These are phyloP conservation scores for Helobdella robusta DNA, from an alignment of 2,888 invertebrate species.

Conservation along the genomic window DNA sequence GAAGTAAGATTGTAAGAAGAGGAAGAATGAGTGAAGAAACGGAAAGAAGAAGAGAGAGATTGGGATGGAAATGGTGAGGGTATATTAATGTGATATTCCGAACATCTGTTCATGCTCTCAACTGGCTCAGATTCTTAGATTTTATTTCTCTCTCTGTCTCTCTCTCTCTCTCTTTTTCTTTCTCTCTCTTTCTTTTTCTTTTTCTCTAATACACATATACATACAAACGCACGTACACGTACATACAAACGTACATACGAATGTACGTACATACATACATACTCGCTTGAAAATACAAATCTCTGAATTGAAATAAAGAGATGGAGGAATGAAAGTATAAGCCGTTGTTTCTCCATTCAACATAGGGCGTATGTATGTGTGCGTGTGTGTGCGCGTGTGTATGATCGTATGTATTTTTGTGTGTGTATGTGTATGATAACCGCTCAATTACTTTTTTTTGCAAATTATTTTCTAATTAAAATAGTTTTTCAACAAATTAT, in stretches of 20 bases:
- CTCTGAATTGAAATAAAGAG: too few relatives aligned
- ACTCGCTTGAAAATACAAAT: background rate
- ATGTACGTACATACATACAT: background rate
- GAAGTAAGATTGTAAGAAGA: background rate
- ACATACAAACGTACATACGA: background rate
- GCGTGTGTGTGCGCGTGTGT: background rate
- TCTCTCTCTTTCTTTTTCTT: background rate
- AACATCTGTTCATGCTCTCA: background rate
- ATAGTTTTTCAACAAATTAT: too few relatives aligned
- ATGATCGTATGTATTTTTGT: background rate
- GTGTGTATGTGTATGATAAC: background rate
- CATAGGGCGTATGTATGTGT: too few relatives aligned
- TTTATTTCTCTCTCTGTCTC: background rate
- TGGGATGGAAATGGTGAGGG: background rate
- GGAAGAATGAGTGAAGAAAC: background rate
- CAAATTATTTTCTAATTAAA: too few relatives aligned
- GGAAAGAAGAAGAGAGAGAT: background rate
- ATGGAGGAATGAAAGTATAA: too few relatives aligned
- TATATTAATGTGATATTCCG: background rate
- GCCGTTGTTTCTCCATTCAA: too few relatives aligned
- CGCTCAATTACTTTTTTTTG: too few relatives aligned
- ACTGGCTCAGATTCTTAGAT: background rate
- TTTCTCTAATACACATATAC: background rate
- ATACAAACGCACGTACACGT: constrained; percentile 1
- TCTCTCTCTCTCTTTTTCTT: background rate